Conservation (phyloP, 2,888 invertebrate genomes). For the Sinopyrophorus schimmeli region DNA sequence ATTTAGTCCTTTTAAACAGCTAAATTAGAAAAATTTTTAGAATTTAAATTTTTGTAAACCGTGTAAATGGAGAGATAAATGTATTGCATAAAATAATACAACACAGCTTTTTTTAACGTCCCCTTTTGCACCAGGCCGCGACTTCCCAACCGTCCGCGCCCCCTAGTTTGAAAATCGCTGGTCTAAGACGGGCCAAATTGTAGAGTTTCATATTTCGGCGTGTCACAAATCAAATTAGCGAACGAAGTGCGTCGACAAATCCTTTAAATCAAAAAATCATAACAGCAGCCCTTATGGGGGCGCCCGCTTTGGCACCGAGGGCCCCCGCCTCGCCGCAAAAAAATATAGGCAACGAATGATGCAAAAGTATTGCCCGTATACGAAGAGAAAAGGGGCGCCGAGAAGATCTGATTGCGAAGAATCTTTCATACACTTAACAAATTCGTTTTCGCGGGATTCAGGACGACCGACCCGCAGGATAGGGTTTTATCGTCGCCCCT, state of each 20-base stretch:
- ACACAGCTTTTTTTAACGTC: too few relatives aligned
- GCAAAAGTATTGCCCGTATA: conserved; percentile 25
- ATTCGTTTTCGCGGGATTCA: conserved; percentile 15
- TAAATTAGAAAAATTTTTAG: too few relatives aligned
- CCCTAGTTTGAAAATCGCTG: too few relatives aligned
- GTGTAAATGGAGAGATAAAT: too few relatives aligned
- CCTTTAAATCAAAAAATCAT: conserved; percentile 23
- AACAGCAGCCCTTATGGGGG: conserved; percentile 27
- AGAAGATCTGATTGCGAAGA: conserved; percentile 33
- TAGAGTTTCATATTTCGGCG: too few relatives aligned
- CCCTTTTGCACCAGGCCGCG: too few relatives aligned
- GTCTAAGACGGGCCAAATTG: too few relatives aligned
- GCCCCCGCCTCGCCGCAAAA: background rate
- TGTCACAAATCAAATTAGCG: too few relatives aligned
- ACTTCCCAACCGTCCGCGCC: too few relatives aligned
- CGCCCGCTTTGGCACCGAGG: conserved; percentile 24
- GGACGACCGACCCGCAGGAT: conserved; percentile 33
- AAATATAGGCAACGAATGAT: conserved; percentile 28
- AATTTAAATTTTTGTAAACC: too few relatives aligned
- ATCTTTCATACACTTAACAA: conserved; percentile 30
- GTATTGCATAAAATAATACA: too few relatives aligned
- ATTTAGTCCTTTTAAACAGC: too few relatives aligned
- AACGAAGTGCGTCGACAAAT: conserved; percentile 2
- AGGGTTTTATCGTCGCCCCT: conserved; percentile 35
- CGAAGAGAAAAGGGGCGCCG: conserved; percentile 27